These are phyloP conservation scores for Onychomys arenicola DNA, from an alignment of 2,797 vertebrate species.

Conservation along the genomic window DNA sequence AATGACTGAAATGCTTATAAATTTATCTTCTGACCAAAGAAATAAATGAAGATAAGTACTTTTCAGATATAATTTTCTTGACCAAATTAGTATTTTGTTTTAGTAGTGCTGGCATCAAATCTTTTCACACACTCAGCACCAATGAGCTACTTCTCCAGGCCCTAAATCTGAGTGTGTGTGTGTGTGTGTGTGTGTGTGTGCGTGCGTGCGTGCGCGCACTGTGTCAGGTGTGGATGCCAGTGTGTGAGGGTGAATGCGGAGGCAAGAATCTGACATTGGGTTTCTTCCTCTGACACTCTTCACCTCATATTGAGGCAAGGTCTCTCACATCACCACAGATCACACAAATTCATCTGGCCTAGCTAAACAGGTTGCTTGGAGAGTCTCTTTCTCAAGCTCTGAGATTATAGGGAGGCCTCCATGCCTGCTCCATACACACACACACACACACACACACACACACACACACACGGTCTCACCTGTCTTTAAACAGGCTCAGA, in stretches of 20 bases:
- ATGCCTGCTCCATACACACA: not conserved
- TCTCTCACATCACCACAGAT: not conserved
- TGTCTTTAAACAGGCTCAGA: not conserved
- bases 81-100: slow-evolving; percentile 9
- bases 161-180: not conserved
- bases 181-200: not conserved
- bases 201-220: not conserved
- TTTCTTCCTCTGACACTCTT: not conserved
- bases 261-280: not conserved
- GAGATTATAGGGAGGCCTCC: not conserved
- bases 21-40: slow-evolving; percentile 45
- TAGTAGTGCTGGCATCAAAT: not conserved
- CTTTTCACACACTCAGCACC: not conserved
- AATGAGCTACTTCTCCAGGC: not conserved
- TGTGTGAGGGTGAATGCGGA: not conserved
- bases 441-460: too few species aligned
- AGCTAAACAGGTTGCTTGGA: not conserved
- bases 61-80: not conserved
- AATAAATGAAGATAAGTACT: slow-evolving; percentile 8
- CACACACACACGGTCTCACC: too few species aligned
- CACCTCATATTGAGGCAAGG: not conserved
- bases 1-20: not conserved
- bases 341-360: too few species aligned
- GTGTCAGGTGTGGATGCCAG: not conserved
- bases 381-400: not conserved